A percentile compares a stretch with the other conserved stretches of the same genome.
Conservation (phyloP, 2,888 invertebrate genomes). For the Elmis aenea region DNA sequence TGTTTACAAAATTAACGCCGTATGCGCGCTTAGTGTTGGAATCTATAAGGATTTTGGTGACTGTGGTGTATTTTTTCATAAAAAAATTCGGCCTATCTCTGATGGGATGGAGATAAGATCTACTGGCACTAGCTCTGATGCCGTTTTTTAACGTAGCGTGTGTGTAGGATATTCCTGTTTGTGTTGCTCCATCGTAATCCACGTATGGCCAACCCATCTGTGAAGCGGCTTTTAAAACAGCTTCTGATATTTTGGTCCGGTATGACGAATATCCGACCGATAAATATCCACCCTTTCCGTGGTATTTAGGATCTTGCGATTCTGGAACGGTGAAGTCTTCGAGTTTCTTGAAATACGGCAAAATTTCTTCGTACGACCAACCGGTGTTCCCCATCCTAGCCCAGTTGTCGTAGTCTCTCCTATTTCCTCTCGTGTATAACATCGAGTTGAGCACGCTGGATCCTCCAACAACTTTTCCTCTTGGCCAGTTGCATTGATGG, state of each 20-base stretch:
- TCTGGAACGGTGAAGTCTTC: slow-evolving; percentile 82
- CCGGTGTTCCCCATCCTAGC: slow-evolving; percentile 69
- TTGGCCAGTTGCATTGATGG: slow-evolving; percentile 70
- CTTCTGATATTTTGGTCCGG: slow-evolving; percentile 54
- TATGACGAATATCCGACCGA: slow-evolving; percentile 55
- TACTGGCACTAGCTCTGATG: slow-evolving; percentile 47
- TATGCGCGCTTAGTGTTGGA: slow-evolving; percentile 41
- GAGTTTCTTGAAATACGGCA: slow-evolving; percentile 79
- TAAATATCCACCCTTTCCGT: slow-evolving; percentile 53
- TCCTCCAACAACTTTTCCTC: slow-evolving; percentile 65
- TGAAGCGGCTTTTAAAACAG: slow-evolving; percentile 59
- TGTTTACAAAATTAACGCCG: slow-evolving; percentile 47
- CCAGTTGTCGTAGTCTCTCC: slow-evolving; percentile 84
- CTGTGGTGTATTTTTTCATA: slow-evolving; percentile 50
- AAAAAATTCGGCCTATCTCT: slow-evolving; percentile 50
- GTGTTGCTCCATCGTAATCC: slow-evolving; percentile 64
- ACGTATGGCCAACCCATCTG: slow-evolving; percentile 59
- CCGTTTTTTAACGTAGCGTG: slow-evolving; percentile 52
- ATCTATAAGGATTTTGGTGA: slow-evolving; percentile 46
- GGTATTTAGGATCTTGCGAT: slow-evolving; percentile 49
- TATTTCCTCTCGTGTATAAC: slow-evolving; percentile 87
- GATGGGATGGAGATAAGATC: slow-evolving; percentile 50
- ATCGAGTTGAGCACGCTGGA: slow-evolving; percentile 85
- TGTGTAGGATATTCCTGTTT: slow-evolving; percentile 51
- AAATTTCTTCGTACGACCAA: slow-evolving; percentile 65